Evolutionary conservation across 2,113 vertebrate genomes (phyloP).

Genomic region (Pygoscelis adeliae): DNA sequence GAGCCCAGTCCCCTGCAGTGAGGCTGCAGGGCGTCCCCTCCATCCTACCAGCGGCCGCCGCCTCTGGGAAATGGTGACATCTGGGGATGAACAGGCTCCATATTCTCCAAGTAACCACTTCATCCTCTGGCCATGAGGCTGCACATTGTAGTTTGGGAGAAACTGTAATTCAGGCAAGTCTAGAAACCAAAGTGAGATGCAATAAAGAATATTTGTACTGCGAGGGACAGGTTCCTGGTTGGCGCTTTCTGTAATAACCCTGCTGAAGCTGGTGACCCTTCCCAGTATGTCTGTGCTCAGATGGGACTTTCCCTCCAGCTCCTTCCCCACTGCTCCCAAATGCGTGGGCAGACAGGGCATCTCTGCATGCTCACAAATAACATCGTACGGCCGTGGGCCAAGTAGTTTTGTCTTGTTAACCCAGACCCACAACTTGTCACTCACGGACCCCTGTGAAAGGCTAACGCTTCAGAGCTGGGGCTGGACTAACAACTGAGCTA

Average conservation of each 20-base stretch:
- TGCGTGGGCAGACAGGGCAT: not conserved
- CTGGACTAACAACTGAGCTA: no score
- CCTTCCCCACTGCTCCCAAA: not conserved
- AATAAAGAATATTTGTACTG: not conserved
- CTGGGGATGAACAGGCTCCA: rapidly evolving
- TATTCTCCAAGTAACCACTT: not conserved
- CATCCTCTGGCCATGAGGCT: not conserved
- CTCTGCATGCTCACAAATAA: not conserved
- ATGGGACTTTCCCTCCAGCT: not conserved
- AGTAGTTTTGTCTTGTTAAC: not conserved
- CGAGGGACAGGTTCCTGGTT: rapidly evolving
- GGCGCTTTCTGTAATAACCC: not conserved
- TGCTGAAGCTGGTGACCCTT: rapidly evolving
- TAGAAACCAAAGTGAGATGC: not conserved
- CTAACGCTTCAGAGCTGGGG: not conserved
- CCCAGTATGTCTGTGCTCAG: rapidly evolving
- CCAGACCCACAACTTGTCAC: not conserved
- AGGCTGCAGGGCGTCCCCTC: not conserved
- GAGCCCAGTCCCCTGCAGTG: not conserved
- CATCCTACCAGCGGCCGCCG: rapidly evolving
- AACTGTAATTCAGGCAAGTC: not conserved
- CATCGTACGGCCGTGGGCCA: rapidly evolving
- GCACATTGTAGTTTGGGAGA: not conserved
- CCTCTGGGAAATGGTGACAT: not conserved
- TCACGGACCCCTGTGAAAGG: not conserved